These are phyloP conservation scores for Xiphophorus couchianus DNA, from an alignment of 2,113 vertebrate species.

Conservation along the genomic window DNA sequence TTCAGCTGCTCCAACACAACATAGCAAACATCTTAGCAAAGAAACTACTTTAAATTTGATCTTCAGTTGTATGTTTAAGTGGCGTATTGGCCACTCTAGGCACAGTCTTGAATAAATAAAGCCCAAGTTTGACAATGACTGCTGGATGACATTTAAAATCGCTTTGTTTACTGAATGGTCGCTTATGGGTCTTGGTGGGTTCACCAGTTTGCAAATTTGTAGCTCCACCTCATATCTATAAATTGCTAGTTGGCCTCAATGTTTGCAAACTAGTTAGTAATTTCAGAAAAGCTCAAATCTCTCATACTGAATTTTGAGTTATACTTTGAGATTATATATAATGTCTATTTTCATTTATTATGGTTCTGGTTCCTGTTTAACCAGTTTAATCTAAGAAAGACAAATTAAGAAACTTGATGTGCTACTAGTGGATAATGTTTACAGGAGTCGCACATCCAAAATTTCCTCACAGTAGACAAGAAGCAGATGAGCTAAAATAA, in stretches of 20 bases:
- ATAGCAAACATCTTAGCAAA: background rate
- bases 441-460: background rate
- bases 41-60: background rate
- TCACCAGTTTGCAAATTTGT: background rate
- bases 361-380: background rate
- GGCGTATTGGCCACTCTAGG: background rate
- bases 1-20: background rate
- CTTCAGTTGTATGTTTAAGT: background rate
- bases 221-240: background rate
- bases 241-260: background rate
- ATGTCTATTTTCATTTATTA: background rate
- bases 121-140: background rate
- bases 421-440: background rate
- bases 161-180: background rate
- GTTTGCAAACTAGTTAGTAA: background rate
- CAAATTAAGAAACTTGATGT: background rate
- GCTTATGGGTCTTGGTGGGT: background rate
- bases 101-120: background rate
- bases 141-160: background rate
- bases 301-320: too few species aligned
- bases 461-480: background rate
- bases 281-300: too few species aligned
- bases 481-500: background rate
- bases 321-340: background rate
- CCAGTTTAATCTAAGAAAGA: background rate